Percentiles rank a stretch among this genome's conserved stretches.
phyloP scores from a whole-genome alignment of 2,797 vertebrate genomes.

The Danio albolineatus region DNA sequence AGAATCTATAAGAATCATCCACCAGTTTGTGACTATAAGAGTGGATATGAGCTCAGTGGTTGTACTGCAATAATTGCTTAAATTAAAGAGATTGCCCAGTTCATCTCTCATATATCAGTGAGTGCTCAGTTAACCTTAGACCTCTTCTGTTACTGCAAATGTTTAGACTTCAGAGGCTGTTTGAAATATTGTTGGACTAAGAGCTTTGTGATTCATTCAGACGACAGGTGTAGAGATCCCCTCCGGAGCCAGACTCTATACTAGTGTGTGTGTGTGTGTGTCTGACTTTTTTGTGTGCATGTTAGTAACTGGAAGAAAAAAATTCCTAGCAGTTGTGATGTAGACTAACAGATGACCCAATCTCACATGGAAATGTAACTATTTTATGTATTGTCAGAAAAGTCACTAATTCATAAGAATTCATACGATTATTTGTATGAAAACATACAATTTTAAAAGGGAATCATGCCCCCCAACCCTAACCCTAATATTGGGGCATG shows the following conservation, averaged over 20 bases:
- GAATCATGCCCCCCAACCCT: no score
- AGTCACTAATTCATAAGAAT: no score
- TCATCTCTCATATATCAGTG: constrained; percentile 17
- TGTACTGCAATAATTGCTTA: not conserved
- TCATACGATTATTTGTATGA: no score
- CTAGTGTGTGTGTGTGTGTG: constrained; percentile 19
- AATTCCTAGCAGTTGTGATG: constrained; percentile 20
- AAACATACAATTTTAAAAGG: no score
- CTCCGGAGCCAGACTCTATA: constrained; percentile 18
- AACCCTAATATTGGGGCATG: no score
- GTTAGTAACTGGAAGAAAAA: constrained; percentile 22
- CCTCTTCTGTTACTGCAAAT: constrained; percentile 23
- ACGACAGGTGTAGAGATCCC: constrained; percentile 60
- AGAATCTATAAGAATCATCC: not conserved
- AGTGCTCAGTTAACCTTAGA: constrained; percentile 48
- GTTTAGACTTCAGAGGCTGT: constrained; percentile 42
- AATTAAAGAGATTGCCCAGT: not conserved
- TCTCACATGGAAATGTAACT: no score
- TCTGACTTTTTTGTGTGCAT: constrained; percentile 18
- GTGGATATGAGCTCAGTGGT: not conserved
- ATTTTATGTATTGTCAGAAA: no score
- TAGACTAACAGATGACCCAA: not conserved
- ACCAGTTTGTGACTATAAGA: not conserved
- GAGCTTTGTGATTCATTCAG: constrained; percentile 35
- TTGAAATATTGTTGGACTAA: constrained; percentile 35